Percentiles rank a stretch among this genome's conserved stretches.
Evolutionary conservation across 2,113 vertebrate species (phyloP).

Genomic region (Notothenia rossii): DNA sequence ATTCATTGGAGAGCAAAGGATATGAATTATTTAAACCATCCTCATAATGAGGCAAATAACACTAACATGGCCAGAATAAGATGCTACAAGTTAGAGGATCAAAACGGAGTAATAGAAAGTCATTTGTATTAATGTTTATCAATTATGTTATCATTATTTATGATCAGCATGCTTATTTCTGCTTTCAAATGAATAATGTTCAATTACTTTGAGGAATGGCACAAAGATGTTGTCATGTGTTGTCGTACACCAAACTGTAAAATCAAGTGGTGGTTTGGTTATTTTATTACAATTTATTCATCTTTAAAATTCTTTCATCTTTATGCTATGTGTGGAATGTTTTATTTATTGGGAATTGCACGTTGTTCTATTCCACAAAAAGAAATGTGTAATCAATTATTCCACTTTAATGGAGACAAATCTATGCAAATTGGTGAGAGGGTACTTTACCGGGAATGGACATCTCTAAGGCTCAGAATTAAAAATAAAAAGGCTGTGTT

Average conservation of each 20-base stretch:
- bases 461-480: neutral
- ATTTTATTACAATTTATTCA: neutral
- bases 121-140: too few species aligned
- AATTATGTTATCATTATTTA: too few species aligned
- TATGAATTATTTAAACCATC: constrained; percentile 57
- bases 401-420: neutral
- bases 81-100: neutral
- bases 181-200: too few species aligned
- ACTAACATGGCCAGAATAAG: constrained; percentile 23
- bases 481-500: neutral
- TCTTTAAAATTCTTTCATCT: neutral
- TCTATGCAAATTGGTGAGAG: neutral
- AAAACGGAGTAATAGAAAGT: constrained; percentile 15
- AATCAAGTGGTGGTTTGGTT: neutral
- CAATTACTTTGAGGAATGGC: too few species aligned
- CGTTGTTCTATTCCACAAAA: neutral
- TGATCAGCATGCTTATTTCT: neutral
- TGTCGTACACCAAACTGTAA: too few species aligned
- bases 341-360: neutral
- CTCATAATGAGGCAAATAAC: constrained; percentile 43
- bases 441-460: neutral
- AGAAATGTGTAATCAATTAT: neutral
- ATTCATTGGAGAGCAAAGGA: constrained; percentile 28
- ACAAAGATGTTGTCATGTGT: too few species aligned
- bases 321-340: neutral